Base-by-base conservation (phyloP, 2,797 vertebrate genomes). In the Propithecus perrieri region DNA sequence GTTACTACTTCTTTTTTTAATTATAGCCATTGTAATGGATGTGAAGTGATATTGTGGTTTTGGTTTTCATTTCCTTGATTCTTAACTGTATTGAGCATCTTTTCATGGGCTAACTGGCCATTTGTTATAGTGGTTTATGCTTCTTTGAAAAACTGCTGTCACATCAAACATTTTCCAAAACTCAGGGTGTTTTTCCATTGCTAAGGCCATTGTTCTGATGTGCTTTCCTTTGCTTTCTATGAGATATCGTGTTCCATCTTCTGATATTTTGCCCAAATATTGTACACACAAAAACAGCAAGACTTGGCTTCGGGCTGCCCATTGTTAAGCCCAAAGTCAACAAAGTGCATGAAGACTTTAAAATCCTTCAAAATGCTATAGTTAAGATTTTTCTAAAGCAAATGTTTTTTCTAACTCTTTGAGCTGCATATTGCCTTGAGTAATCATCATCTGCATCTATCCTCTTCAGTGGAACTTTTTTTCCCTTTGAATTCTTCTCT, bases 371-470 rank as follows among this genome's bases (percentile, higher is more conserved):
- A n/a, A 89, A 93, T 67, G 20, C 28, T 14, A 46, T 17, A 20
- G 30, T 98, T 98, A 99, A 80, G 98, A 99, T 96, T 98, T 98
- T 84, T 99, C 99, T 98, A 99, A 91, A 0, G 98, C 99, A 50
- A 99, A 98, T 28, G 99, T 98, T 96, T 88, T 99, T 63, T 99
- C 99, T 95, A 99, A 98, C 74, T 99, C 99, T 96, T 99, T 98
- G 43, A 99, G 99, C n/a, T 99, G 99, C 97, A 99, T 99, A 76
- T 99, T 99, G n/a, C 99, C 99, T 85, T 99, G 99, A 61, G 99
- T 99, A 92, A 99, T 98, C 99, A 99, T 99, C 99, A 99, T 99
- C 79, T 99, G 99, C 97, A 99, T 7, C 98, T 98, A 95, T 99
- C 99, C 99, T 99, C 99, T 55, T 99, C 98, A 0, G 99, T 99